Percentiles rank a stretch among this genome's conserved stretches.
phyloP scores from a whole-genome alignment of 2,797 vertebrate genomes.

The Rhyacichthys aspro region DNA sequence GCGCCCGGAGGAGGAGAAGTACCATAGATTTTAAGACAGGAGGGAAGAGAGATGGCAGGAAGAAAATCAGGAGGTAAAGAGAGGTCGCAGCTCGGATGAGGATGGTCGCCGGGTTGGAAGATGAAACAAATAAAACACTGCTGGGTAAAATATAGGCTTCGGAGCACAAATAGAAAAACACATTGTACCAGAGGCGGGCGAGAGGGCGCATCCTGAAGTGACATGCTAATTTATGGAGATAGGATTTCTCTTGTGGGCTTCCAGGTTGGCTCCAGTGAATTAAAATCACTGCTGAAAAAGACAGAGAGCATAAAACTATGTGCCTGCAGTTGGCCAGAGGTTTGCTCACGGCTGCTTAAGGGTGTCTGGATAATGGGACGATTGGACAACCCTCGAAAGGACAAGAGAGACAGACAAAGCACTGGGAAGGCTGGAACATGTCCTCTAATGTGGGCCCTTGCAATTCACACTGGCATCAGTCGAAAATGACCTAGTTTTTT shows the following conservation, averaged over 20 bases:
- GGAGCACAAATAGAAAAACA: constrained; percentile 21
- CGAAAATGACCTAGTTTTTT: constrained; percentile 27
- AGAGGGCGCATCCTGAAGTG: too few relatives aligned
- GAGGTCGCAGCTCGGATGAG: constrained; percentile 19
- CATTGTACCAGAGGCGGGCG: constrained; percentile 20
- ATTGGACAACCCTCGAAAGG: constrained; percentile 21
- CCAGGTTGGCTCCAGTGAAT: constrained; percentile 30
- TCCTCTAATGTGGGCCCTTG: constrained; percentile 19
- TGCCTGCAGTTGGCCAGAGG: constrained; percentile 26
- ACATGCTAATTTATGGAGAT: constrained; percentile 56
- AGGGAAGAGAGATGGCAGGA: constrained; percentile 28
- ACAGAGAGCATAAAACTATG: constrained; percentile 23
- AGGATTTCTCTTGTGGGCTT: constrained; percentile 39
- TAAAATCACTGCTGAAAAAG: constrained; percentile 30
- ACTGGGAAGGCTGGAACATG: constrained; percentile 3
- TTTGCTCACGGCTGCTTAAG: constrained; percentile 7
- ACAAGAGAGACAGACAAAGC: constrained; percentile 17
- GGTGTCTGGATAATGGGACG: constrained; percentile 27
- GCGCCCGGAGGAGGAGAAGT: constrained; percentile 31
- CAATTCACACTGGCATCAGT: constrained; percentile 29
- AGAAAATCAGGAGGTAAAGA: constrained; percentile 30
- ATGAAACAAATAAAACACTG: constrained; percentile 2
- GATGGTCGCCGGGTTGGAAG: constrained; percentile 1
- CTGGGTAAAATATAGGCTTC: constrained; percentile 29
- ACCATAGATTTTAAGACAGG: constrained; percentile 49